Evolutionary conservation across 2,888 invertebrate genomes (phyloP).

Genomic region (Thelaira solivaga): DNA sequence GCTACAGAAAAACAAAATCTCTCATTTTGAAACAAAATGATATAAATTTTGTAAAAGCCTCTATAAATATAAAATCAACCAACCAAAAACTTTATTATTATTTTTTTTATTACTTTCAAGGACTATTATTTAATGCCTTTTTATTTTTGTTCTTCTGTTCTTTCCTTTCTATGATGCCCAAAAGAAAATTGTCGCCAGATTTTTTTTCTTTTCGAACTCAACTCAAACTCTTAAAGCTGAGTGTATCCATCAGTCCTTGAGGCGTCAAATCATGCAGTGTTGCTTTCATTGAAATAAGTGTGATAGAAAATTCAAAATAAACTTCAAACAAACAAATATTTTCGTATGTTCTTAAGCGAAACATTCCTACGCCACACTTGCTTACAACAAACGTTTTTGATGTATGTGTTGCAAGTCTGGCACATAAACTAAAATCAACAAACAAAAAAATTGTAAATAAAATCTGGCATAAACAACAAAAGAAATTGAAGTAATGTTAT

Average conservation of each 20-base stretch:
- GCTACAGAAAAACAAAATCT: too few relatives aligned
- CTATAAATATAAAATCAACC: too few relatives aligned
- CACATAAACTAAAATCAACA: too few relatives aligned
- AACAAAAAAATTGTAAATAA: constrained; percentile 10
- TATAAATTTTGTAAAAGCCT: too few relatives aligned
- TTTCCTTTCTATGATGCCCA: constrained; percentile 15
- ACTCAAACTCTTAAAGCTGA: too few relatives aligned
- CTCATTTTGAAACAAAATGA: too few relatives aligned
- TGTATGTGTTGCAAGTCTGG: neutral
- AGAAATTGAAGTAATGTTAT: neutral
- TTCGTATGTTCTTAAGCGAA: neutral
- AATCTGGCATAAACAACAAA: constrained; percentile 23
- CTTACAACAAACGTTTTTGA: neutral
- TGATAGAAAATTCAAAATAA: constrained; percentile 42
- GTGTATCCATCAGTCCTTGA: constrained; percentile 32
- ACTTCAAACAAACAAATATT: constrained; percentile 4
- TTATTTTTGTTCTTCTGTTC: neutral
- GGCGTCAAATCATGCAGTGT: constrained; percentile 58
- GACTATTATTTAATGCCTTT: neutral
- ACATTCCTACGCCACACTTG: neutral
- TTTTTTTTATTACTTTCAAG: too few relatives aligned
- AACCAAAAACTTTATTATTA: too few relatives aligned
- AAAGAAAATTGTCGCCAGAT: constrained; percentile 56
- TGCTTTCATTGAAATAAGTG: constrained; percentile 51
- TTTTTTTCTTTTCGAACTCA: constrained; percentile 5